Evolutionary conservation across 2,113 vertebrate genomes (phyloP), one percentile per base, ranked within the genome.

Genomic region (Xiphophorus maculatus): DNA sequence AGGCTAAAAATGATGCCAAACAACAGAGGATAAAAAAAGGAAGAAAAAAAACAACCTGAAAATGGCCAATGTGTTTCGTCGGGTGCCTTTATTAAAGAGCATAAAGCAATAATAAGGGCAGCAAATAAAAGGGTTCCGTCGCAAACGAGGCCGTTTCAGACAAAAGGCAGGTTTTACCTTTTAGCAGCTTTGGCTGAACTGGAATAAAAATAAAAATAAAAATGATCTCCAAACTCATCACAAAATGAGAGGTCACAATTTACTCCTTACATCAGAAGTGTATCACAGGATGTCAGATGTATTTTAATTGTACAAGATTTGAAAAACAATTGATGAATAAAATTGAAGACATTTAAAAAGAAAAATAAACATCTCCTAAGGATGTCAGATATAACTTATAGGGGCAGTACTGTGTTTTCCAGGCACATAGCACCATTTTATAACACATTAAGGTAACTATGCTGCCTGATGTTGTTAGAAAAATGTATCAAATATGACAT

Each of bases 1-100:
- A 78, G 84, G 48, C 73, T 77, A 44, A 65, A 80, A 87, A 80
- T 68, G 61, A 82, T 76, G 82, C 78, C 28, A 60, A 77, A 88
- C 88, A 89, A 87, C 82, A 65, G 74, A 68, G 82, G 32, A 79
- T 71, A 71, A 70, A 81, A 86, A 11, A 37, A 12, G 11, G 2
- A 10, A 37, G 9, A 37, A 37, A 37, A 37, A 33, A 35, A 35
- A 35, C 0, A 35, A 1, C 0, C 32, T 42, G 71, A 79, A 66
- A 76, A 76, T 28, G 66, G 83, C 80, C 82, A 48, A 54, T 42
- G 76, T 87, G 78, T 71, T 72, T 54, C 63, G 76, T 68, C 48
- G 32, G 27, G 54, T 8, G 70, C 27, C 66, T 79, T 81, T 64
- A 87, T 82, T 84, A 76, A 79, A 62, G n/a, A 65, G 71, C 66